phyloP scores from a whole-genome alignment of 2,888 invertebrate genomes.

The Dilophus febrilis region DNA sequence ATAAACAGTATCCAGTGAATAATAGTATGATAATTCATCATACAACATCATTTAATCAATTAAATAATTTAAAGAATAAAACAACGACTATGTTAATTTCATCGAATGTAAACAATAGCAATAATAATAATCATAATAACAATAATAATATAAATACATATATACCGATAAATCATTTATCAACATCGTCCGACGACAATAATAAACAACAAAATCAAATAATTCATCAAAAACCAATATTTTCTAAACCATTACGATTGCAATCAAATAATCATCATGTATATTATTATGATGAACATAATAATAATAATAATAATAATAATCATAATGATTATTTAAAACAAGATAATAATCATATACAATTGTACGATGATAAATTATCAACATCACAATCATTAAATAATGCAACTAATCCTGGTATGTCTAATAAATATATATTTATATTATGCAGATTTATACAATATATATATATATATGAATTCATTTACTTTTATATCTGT shows the following conservation, averaged over 20 bases:
- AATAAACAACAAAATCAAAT: background rate
- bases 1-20: constrained; percentile 11
- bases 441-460: too few species aligned
- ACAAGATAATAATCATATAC: too few species aligned
- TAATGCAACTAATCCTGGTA: too few species aligned
- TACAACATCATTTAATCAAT: background rate
- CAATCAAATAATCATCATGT: background rate
- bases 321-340: background rate
- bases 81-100: constrained; percentile 7
- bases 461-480: too few species aligned
- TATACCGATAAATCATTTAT: background rate
- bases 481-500: too few species aligned
- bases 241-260: background rate
- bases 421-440: too few species aligned
- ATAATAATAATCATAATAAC: too few species aligned
- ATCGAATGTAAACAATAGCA: constrained; percentile 7
- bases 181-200: too few species aligned
- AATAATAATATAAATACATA: constrained; percentile 4
- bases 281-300: constrained; percentile 1
- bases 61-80: background rate
- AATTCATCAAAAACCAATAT: background rate
- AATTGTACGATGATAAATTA: too few species aligned
- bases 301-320: background rate
- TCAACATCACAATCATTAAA: too few species aligned
- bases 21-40: too few species aligned